These are phyloP conservation scores for Proisotoma minuta DNA, from an alignment of 2,888 invertebrate genomes.

Conservation along the genomic window DNA sequence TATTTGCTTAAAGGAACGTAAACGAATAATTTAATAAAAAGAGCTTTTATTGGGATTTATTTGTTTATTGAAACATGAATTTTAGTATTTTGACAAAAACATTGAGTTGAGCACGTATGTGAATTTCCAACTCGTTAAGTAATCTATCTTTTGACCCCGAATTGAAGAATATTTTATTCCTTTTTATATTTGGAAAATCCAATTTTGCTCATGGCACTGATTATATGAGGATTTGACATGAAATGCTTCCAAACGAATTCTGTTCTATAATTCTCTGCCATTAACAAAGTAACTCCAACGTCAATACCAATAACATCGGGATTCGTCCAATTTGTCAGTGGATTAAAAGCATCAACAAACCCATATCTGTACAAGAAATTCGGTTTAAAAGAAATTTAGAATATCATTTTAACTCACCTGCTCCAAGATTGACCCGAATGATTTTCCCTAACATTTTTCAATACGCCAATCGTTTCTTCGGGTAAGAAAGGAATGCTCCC, in stretches of 20 bases:
- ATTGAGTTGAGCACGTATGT: too few species aligned
- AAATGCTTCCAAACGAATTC: slow-evolving; percentile 38
- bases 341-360: slow-evolving; percentile 44
- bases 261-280: slow-evolving; percentile 42
- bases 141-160: too few species aligned
- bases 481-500: slow-evolving; percentile 43
- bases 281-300: slow-evolving; percentile 39
- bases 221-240: slow-evolving; percentile 38
- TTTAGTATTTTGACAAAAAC: too few species aligned
- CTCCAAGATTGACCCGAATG: slow-evolving; percentile 29
- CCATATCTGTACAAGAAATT: slow-evolving; percentile 22
- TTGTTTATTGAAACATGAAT: too few species aligned
- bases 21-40: too few species aligned
- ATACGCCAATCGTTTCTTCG: slow-evolving; percentile 35
- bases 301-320: slow-evolving; percentile 45
- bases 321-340: slow-evolving; percentile 39
- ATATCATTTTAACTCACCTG: neutral
- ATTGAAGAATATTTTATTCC: too few species aligned
- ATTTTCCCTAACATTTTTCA: slow-evolving; percentile 32
- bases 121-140: too few species aligned
- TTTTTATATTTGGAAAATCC: slow-evolving; percentile 19
- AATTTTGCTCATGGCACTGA: slow-evolving; percentile 31
- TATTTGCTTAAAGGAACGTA: too few species aligned
- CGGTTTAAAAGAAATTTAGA: slow-evolving; percentile 17
- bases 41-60: too few species aligned